phyloP scores from a whole-genome alignment of 2,113 vertebrate genomes.

The Dipodomys stephensi region DNA sequence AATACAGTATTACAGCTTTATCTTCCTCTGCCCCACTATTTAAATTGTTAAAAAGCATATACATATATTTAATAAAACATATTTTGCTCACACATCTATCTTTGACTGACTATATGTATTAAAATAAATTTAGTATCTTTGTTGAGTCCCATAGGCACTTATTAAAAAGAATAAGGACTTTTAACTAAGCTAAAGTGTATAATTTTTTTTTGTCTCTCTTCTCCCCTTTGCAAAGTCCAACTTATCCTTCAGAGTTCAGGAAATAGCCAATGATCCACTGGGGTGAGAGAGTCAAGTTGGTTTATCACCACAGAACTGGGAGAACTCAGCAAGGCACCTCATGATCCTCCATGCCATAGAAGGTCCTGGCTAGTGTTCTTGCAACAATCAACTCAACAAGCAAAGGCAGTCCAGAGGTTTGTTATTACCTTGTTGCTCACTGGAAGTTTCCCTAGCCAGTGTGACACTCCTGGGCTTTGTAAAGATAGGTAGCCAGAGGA shows the following conservation, averaged over 20 bases:
- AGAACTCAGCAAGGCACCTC: not conserved
- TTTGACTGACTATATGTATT: not conserved
- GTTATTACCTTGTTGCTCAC: not conserved
- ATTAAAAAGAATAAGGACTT: not conserved
- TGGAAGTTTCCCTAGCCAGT: not conserved
- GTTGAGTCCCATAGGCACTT: not conserved
- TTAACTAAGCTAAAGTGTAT: not conserved
- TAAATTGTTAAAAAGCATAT: not conserved
- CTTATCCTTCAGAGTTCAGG: not conserved
- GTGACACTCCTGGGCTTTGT: fast-evolving
- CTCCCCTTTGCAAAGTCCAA: not conserved
- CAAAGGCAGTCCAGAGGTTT: not conserved
- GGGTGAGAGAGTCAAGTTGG: not conserved
- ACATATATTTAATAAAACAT: not conserved
- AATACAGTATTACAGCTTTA: fast-evolving
- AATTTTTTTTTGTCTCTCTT: not conserved
- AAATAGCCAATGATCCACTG: not conserved
- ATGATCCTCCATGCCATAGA: not conserved
- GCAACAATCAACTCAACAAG: not conserved
- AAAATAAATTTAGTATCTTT: not conserved
- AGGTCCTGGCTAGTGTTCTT: not conserved
- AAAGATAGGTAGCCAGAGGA: not conserved
- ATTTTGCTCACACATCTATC: too few relatives aligned
- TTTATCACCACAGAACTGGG: not conserved
- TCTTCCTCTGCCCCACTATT: not conserved